Evolutionary conservation across 2,797 vertebrate genomes (phyloP), one percentile per base, ranked within the genome.

Genomic region (Anableps anableps): DNA sequence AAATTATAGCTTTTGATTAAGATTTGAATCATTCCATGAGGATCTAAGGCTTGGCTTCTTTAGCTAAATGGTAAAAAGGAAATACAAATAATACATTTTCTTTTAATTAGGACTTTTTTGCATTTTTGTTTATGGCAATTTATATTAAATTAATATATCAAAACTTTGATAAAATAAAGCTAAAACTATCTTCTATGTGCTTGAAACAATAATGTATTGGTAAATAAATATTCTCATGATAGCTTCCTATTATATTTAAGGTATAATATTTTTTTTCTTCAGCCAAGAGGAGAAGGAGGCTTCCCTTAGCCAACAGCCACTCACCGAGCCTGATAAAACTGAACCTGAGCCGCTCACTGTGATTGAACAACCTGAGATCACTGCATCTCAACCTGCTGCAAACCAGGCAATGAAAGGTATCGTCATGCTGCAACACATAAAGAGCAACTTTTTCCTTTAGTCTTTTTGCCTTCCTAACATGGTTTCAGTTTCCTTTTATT

Each of bases 391-490:
- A 50, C 94, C 93, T 14, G 91, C 92, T 84, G 90, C 94, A 83
- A 97, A 95, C 90, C 95, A 94, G 88, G 96, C 95, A 45, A 97
- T 97, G 94, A 97, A 97, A 95, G 96, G 96, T 96, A 93, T 58
- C 17, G 66, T 19, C 26, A 53, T 76, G 36, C 21, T 70, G 6
- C 14, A 45, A 14, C 50, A 45, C 50, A 16, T 17, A 29, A 6
- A 4, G 17, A 36, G 70, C 50, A 34, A 29, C 31, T 21, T 1
- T 50, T 60, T 41, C 16, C 26, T 47, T 43, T 60, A n/a, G 4
- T 45, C 19, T 21, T 19, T 53, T 45, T 55, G 7, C 23, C 19
- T 5, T 51, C 9, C 36, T 53, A 14, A 71, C 47, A 45, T 8
- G 6, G 23, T 13, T 75, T 45, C 14, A 43, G 17, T 58, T 58